Conservation (phyloP, 2,113 vertebrate species). For the Otus sunia region DNA sequence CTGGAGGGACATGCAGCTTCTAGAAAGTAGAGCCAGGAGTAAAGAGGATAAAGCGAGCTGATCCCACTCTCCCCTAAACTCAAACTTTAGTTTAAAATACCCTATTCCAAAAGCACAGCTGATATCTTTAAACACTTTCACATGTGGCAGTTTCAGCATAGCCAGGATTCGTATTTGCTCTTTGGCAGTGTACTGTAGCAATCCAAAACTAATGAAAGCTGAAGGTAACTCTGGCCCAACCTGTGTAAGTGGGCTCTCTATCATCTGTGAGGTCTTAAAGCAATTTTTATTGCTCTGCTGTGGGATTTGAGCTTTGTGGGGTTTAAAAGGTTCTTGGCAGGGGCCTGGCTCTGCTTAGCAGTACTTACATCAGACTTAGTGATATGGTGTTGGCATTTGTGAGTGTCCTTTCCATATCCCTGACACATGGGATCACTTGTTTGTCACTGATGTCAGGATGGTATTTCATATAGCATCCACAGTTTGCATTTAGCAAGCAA, state of each 20-base stretch:
- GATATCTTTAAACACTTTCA: slow-evolving; percentile 13
- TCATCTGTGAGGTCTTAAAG: slow-evolving; percentile 5
- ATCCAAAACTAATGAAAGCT: neutral
- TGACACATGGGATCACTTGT: neutral
- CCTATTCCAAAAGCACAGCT: neutral
- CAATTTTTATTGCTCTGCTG: slow-evolving; percentile 9
- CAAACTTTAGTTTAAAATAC: neutral
- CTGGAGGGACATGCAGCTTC: neutral
- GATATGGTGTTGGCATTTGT: neutral
- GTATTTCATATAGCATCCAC: neutral
- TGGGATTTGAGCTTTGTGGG: neutral
- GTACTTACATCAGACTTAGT: neutral
- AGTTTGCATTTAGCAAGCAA: neutral
- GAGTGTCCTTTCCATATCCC: neutral
- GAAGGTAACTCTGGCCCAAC: neutral
- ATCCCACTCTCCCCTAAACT: neutral
- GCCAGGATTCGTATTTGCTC: neutral
- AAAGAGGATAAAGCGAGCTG: neutral
- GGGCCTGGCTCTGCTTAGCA: neutral
- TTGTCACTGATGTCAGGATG: neutral
- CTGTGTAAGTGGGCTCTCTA: neutral
- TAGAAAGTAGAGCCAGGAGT: neutral
- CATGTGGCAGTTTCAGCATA: neutral
- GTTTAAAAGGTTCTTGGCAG: neutral
- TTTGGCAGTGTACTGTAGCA: neutral